Percentiles rank a stretch among this genome's conserved stretches.
Evolutionary conservation across 2,113 vertebrate species (phyloP).

Genomic region (Anarhynchus alexandrinus): DNA sequence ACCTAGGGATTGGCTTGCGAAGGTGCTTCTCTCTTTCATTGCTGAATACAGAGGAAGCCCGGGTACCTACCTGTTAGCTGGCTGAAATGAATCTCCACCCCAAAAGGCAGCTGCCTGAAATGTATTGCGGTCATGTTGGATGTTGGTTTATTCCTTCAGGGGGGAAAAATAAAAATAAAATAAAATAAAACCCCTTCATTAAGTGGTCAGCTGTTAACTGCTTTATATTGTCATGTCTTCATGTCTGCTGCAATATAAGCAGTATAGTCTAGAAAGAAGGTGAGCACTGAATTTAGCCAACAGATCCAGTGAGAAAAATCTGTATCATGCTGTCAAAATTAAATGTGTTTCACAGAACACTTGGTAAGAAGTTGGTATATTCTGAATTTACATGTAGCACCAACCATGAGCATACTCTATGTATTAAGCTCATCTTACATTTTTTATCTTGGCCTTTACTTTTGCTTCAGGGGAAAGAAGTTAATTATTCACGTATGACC

Average conservation of each 20-base stretch:
- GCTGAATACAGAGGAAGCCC: not conserved
- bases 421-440: not conserved
- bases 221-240: not conserved
- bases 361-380: not conserved
- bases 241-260: not conserved
- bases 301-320: not conserved
- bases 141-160: not conserved
- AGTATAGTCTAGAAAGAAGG: not conserved
- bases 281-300: not conserved
- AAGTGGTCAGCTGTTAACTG: not conserved
- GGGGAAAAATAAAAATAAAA: not conserved
- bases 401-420: not conserved
- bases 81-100: not conserved
- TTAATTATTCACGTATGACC: conserved; percentile 67
- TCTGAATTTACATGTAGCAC: not conserved
- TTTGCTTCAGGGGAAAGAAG: conserved; percentile 64
- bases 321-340: not conserved
- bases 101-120: not conserved
- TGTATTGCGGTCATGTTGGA: not conserved
- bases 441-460: conserved; percentile 48
- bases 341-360: not conserved
- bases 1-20: not conserved
- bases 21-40: not conserved
- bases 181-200: not conserved
- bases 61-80: not conserved